phyloP scores from a whole-genome alignment of 1,140 invertebrate genomes.

The Tribolium castaneum region DNA sequence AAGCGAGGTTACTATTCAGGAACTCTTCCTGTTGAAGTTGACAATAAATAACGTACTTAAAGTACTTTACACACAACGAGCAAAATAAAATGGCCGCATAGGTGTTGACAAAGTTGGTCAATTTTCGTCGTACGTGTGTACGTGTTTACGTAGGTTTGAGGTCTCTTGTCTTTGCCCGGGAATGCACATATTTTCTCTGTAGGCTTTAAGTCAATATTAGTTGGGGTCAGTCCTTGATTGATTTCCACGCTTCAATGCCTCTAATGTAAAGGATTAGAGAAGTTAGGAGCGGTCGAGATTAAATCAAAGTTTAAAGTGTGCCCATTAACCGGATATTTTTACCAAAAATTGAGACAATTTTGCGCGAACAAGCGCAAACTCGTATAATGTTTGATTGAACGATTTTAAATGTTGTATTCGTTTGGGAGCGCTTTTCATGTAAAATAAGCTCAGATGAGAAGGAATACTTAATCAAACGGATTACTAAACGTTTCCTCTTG shows the following conservation, averaged over 20 bases:
- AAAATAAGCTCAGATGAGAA: neutral
- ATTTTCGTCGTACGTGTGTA: neutral
- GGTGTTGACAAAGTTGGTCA: neutral
- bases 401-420: neutral
- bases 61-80: neutral
- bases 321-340: neutral
- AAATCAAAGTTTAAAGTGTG: neutral
- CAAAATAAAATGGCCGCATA: neutral
- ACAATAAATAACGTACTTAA: neutral
- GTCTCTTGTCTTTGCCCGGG: neutral
- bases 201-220: neutral
- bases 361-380: too few relatives aligned
- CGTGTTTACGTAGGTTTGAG: neutral
- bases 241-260: neutral
- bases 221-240: neutral
- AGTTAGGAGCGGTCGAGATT: neutral
- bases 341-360: neutral
- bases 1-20: neutral
- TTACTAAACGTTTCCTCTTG: neutral
- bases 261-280: neutral
- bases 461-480: neutral
- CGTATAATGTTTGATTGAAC: neutral
- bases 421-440: neutral
- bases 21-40: neutral
- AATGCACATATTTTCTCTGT: neutral